Percentiles rank a stretch among this genome's conserved stretches.
phyloP scores from a whole-genome alignment of 2,888 invertebrate species.

The Cephus nigrinus region DNA sequence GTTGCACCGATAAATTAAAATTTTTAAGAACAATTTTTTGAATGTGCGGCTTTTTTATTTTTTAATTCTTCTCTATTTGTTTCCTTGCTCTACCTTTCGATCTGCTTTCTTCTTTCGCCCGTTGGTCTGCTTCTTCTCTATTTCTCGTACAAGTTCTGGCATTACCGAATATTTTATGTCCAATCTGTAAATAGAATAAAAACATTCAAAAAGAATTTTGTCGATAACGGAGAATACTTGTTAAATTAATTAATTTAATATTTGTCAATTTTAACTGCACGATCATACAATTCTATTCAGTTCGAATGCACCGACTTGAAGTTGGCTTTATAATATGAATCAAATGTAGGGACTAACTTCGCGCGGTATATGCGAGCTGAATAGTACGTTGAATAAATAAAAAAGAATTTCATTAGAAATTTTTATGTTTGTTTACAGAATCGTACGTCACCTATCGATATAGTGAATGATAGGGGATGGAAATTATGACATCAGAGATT shows the following conservation, averaged over 20 bases:
- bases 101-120: not conserved
- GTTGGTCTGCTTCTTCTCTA: not conserved
- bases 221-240: not conserved
- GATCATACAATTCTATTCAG: not conserved
- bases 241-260: too few species aligned
- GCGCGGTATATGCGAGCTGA: not conserved
- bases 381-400: not conserved
- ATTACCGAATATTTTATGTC: not conserved
- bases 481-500: not conserved
- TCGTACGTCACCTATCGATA: not conserved
- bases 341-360: not conserved
- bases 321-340: not conserved
- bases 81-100: not conserved
- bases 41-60: not conserved
- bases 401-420: not conserved
- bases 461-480: not conserved
- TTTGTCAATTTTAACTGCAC: too few species aligned
- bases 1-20: not conserved
- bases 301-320: not conserved
- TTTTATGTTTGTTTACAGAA: too few species aligned
- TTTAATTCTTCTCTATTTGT: not conserved
- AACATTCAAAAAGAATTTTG: not conserved
- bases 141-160: not conserved
- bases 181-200: slow-evolving; percentile 2
- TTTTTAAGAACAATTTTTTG: not conserved